These are phyloP conservation scores for Engystomops pustulosus DNA, from an alignment of 2,113 vertebrate genomes.

Conservation along the genomic window DNA sequence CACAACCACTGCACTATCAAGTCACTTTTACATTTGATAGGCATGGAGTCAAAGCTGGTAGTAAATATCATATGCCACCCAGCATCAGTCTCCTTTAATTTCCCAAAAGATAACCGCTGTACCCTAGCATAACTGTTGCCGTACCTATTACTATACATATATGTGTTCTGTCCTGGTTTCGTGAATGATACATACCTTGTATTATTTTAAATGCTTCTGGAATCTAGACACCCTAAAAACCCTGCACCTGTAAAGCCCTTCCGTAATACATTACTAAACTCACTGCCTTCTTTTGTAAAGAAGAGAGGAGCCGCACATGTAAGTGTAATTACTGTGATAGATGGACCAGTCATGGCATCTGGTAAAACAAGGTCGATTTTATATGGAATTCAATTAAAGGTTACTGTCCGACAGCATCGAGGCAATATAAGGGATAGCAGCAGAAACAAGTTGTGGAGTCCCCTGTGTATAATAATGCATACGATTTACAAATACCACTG, in stretches of 20 bases:
- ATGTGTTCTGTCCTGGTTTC: not conserved
- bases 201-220: too few relatives aligned
- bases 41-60: too few relatives aligned
- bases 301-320: not conserved
- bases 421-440: not conserved
- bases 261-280: not conserved
- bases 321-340: constrained; percentile 5
- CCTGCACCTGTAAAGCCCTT: too few relatives aligned
- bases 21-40: too few relatives aligned
- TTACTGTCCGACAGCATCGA: not conserved
- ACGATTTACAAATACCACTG: not conserved
- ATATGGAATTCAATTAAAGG: not conserved
- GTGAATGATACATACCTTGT: not conserved
- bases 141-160: not conserved
- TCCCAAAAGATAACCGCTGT: not conserved
- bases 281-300: not conserved
- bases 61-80: too few relatives aligned
- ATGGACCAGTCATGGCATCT: constrained; percentile 1
- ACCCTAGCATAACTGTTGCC: not conserved
- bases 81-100: not conserved
- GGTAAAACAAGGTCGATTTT: not conserved
- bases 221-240: not conserved
- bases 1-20: too few relatives aligned
- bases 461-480: not conserved
- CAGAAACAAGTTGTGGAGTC: not conserved